Base-by-base conservation (phyloP, 2,888 invertebrate genomes). In the Agriopis leucophaearia region DNA sequence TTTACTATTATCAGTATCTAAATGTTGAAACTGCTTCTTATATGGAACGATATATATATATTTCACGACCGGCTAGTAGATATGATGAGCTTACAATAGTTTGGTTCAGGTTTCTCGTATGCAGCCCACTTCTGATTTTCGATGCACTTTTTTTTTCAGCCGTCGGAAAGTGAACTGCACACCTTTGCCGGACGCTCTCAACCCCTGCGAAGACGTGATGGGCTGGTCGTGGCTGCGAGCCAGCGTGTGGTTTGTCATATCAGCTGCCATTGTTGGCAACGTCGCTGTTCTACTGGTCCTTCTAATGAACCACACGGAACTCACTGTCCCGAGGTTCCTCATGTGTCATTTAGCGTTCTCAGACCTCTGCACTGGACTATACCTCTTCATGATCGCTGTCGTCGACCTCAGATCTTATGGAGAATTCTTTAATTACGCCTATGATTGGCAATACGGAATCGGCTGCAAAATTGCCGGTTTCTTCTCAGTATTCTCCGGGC, bases 201-300 rank as follows among this genome's bases (percentile, higher is more conserved):
- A 97, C 88, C 98, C 98, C 0, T 98, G 98, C 87, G 98, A 98
- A 84, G 98, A 98, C 85, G 97, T 98, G 66, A 97, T 98, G 96
- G 97, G 97, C 35, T 96, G 96, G 86, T 89, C 95, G 52, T 97
- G 96, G 96, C 92, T 97, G 3, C 95, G 97, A 64, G 95, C 96
- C 74, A 96, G 97, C 60, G 97, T 98, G 3, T 99, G 98, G 98
- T 94, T 97, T 76, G 98, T 98, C 38, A 96, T 98, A 67, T 90
- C 96, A 0, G 94, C 97, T 9, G 97, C 98, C 0, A 96, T 98
- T 0, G 94, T 97, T 15, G 98, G 98, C 65, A 98, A 98, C 89
- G 88, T 96, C 12, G 96, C 97, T 7, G 98, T 98, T 0, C 95
- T 98, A 7, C 88, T 96, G 4, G 97, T 98, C 0, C 95, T 97